Conservation (phyloP, 2,797 vertebrate species). For the Glossophaga mutica region DNA sequence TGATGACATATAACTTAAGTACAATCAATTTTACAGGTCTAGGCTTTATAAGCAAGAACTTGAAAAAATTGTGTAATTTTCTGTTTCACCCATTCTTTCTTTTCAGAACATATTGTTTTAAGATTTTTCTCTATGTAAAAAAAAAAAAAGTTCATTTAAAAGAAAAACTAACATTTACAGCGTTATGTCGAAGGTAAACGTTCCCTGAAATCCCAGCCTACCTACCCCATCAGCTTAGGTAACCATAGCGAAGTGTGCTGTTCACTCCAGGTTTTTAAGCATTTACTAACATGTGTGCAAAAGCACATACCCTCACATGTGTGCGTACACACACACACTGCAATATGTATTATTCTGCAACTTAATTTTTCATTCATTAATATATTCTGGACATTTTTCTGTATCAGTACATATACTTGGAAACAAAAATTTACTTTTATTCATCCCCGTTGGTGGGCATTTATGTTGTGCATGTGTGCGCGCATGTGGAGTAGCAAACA, state of each 20-base stretch:
- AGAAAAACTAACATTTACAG: neutral
- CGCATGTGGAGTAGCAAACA: neutral
- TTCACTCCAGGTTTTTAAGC: neutral
- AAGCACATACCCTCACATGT: too few species aligned
- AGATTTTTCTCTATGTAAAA: neutral
- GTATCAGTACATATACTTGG: neutral
- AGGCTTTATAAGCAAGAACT: neutral
- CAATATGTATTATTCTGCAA: neutral
- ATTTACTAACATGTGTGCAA: neutral
- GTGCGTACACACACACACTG: neutral
- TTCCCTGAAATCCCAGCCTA: neutral
- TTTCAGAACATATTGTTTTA: neutral
- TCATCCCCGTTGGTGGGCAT: neutral
- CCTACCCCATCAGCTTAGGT: neutral
- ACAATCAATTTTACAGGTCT: neutral
- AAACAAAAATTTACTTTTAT: conserved; percentile 17
- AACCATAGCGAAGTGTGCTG: neutral
- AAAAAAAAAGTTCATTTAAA: neutral
- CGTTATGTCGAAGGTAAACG: neutral
- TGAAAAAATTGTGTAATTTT: neutral
- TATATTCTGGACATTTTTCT: neutral
- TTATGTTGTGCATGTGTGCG: neutral
- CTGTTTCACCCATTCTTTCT: neutral
- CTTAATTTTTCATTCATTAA: neutral
- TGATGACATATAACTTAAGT: neutral